A percentile compares a stretch with the other conserved stretches of the same genome.
phyloP scores from a whole-genome alignment of 2,113 vertebrate species.

The Vidua chalybeata region DNA sequence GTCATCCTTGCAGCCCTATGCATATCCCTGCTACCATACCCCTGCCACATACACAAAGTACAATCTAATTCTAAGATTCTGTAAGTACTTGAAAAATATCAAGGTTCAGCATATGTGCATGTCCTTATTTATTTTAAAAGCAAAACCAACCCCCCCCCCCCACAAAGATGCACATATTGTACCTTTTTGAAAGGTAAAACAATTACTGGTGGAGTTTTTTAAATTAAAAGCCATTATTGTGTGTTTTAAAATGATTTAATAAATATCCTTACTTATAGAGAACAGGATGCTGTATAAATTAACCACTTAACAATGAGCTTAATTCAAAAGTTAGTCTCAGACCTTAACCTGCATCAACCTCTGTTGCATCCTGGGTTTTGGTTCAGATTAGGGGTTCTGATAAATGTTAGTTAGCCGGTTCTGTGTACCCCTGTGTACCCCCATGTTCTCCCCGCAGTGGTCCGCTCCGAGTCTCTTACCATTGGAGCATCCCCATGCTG shows the following conservation, averaged over 20 bases:
- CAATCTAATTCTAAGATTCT: background rate
- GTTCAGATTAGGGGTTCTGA: too few relatives aligned
- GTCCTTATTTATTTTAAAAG: background rate
- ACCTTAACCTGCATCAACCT: background rate
- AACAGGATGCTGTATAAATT: background rate
- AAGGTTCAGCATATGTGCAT: background rate
- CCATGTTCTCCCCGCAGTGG: too few relatives aligned
- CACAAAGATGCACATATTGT: background rate
- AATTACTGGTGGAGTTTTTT: background rate
- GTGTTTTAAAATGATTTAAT: background rate
- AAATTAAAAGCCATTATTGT: background rate
- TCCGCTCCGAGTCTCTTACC: too few relatives aligned
- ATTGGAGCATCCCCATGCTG: too few relatives aligned
- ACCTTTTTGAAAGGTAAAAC: background rate
- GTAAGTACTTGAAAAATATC: background rate
- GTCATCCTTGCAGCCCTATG: background rate
- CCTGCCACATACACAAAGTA: background rate
- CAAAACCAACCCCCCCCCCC: background rate
- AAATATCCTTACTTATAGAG: background rate
- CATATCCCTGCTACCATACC: background rate
- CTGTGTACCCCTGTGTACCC: too few relatives aligned
- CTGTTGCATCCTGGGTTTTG: background rate
- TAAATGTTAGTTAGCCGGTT: too few relatives aligned
- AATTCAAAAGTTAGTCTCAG: background rate
- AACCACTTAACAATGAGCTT: background rate